Evolutionary conservation across 2,113 vertebrate species (phyloP).

Genomic region (Oceanodroma tethys): DNA sequence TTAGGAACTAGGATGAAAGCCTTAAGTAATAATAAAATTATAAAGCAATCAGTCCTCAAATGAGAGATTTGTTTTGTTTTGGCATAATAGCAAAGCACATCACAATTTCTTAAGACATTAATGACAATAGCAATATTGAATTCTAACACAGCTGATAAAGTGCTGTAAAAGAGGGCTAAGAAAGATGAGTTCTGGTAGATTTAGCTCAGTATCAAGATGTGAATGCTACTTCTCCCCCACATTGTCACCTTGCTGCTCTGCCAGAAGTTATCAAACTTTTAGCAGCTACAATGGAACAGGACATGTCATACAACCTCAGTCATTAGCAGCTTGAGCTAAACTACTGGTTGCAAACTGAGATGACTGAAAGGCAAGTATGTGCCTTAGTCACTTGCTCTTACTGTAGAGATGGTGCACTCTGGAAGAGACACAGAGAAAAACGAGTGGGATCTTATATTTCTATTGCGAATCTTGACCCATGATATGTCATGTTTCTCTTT

Average conservation of each 20-base stretch:
- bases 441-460: neutral
- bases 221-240: neutral
- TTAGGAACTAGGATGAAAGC: neutral
- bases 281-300: neutral
- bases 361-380: neutral
- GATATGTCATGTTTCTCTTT: neutral
- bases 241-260: neutral
- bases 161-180: neutral
- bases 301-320: neutral
- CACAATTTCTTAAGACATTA: neutral
- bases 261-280: neutral
- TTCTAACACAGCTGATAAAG: neutral
- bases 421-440: neutral
- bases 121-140: neutral
- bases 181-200: neutral
- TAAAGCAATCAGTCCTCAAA: neutral
- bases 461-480: neutral
- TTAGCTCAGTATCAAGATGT: neutral
- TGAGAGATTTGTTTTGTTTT: neutral
- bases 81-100: neutral
- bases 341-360: neutral
- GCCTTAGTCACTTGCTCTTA: neutral
- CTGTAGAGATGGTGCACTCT: neutral
- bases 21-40: neutral
- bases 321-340: neutral